Percentiles rank a stretch among this genome's conserved stretches.
phyloP scores from a whole-genome alignment of 2,797 vertebrate species.

The Enteromius argenteus region DNA sequence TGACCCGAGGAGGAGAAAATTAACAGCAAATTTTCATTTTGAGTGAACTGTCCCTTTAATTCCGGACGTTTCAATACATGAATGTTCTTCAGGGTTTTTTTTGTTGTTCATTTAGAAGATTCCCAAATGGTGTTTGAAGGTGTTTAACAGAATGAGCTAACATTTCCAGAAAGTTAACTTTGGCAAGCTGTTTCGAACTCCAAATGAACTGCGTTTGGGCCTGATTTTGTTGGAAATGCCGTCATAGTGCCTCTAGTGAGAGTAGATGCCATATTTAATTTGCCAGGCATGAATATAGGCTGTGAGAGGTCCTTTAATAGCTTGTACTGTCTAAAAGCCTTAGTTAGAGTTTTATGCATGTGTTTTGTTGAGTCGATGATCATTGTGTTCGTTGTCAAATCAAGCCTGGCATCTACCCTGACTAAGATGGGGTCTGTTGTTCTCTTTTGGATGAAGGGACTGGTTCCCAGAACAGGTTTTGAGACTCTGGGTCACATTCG shows the following conservation, averaged over 20 bases:
- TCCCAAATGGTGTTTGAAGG: neutral
- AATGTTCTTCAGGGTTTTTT: neutral
- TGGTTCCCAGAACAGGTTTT: slow-evolving; percentile 20
- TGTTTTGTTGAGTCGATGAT: neutral
- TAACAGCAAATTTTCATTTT: neutral
- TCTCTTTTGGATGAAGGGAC: neutral
- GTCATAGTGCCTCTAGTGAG: neutral
- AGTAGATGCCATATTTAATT: neutral
- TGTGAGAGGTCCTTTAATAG: neutral
- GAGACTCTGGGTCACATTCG: slow-evolving; percentile 11
- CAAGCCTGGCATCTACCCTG: neutral
- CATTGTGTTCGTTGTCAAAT: neutral
- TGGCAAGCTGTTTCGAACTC: neutral
- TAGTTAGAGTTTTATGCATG: neutral
- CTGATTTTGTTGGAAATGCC: neutral
- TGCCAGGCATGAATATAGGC: neutral
- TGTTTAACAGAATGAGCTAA: neutral
- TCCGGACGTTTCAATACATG: neutral
- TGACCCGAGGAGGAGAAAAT: neutral
- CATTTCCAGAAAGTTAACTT: neutral
- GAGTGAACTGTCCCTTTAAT: neutral
- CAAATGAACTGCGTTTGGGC: neutral
- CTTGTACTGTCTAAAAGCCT: neutral
- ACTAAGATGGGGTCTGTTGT: slow-evolving; percentile 5
- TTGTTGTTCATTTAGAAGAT: neutral